These are phyloP conservation scores for Sphinx pinastri DNA, from an alignment of 2,888 invertebrate species.

Conservation along the genomic window DNA sequence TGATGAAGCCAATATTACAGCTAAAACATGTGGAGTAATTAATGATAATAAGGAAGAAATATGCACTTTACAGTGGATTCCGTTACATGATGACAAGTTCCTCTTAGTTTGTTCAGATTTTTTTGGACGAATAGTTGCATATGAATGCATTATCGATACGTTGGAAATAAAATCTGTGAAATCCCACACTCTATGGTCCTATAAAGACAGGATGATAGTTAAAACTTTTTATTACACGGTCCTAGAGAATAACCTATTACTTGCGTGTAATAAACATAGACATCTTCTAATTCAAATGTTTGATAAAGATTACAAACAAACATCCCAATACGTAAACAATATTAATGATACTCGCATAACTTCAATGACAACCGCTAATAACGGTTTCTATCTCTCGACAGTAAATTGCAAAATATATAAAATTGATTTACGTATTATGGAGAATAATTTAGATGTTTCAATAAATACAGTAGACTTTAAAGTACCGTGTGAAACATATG, in stretches of 20 bases:
- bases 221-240: conserved; percentile 47
- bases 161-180: conserved; percentile 41
- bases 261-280: conserved; percentile 67
- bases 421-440: conserved; percentile 43
- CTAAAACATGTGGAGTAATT: conserved; percentile 44
- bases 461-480: conserved; percentile 49
- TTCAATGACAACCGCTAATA: conserved; percentile 45
- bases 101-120: conserved; percentile 56
- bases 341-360: conserved; percentile 68
- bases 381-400: conserved; percentile 54
- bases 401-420: conserved; percentile 60
- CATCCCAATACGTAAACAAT: conserved; percentile 56
- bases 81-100: conserved; percentile 43
- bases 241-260: conserved; percentile 49
- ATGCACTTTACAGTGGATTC: conserved; percentile 57
- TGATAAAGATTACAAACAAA: conserved; percentile 49
- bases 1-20: conserved; percentile 36
- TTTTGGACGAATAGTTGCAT: conserved; percentile 55
- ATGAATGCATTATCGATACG: conserved; percentile 48
- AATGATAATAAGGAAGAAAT: conserved; percentile 52
- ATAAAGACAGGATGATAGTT: conserved; percentile 65
- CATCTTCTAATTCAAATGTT: conserved; percentile 62
- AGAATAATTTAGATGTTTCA: conserved; percentile 43
- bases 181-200: conserved; percentile 53
- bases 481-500: conserved; percentile 52